A percentile compares a stretch with the other conserved stretches of the same genome.
Conservation (phyloP, 2,888 invertebrate species). For the Lasioglossum zephyrum region DNA sequence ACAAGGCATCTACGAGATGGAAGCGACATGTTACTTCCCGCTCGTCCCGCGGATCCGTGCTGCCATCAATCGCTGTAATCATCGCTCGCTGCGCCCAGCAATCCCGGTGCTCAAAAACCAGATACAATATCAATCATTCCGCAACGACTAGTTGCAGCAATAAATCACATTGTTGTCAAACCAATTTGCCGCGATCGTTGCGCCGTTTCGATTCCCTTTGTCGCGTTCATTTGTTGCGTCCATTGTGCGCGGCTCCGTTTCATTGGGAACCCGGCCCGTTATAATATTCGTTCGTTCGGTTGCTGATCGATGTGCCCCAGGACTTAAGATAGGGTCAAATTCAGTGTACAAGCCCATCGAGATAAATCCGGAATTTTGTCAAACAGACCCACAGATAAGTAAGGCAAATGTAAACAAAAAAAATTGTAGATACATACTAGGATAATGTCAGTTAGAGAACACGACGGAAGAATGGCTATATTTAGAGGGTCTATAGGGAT, state of each 20-base stretch:
- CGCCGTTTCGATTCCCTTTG: slow-evolving; percentile 39
- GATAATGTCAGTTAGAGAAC: too few species aligned
- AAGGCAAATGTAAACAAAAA: too few species aligned
- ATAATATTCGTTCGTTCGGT: slow-evolving; percentile 3
- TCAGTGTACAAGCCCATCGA: not conserved
- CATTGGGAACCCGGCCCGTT: slow-evolving; percentile 24
- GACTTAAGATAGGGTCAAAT: not conserved
- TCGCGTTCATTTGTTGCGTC: slow-evolving; percentile 50
- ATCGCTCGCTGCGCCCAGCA: slow-evolving; percentile 23
- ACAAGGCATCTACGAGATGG: slow-evolving; percentile 1
- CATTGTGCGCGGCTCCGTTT: slow-evolving; percentile 18
- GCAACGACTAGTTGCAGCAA: slow-evolving; percentile 30
- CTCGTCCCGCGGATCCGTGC: not conserved
- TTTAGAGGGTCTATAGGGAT: too few species aligned
- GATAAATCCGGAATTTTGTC: not conserved
- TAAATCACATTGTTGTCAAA: slow-evolving; percentile 57
- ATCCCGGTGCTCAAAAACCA: slow-evolving; percentile 45
- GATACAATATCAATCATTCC: slow-evolving; percentile 55
- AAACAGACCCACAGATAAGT: too few species aligned
- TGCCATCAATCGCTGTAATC: slow-evolving; percentile 52
- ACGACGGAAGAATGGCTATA: too few species aligned
- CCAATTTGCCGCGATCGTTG: slow-evolving; percentile 50
- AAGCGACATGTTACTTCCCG: not conserved
- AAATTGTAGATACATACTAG: too few species aligned
- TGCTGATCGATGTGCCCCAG: not conserved